phyloP scores from a whole-genome alignment of 2,113 vertebrate genomes.

The Gopherus flavomarginatus region DNA sequence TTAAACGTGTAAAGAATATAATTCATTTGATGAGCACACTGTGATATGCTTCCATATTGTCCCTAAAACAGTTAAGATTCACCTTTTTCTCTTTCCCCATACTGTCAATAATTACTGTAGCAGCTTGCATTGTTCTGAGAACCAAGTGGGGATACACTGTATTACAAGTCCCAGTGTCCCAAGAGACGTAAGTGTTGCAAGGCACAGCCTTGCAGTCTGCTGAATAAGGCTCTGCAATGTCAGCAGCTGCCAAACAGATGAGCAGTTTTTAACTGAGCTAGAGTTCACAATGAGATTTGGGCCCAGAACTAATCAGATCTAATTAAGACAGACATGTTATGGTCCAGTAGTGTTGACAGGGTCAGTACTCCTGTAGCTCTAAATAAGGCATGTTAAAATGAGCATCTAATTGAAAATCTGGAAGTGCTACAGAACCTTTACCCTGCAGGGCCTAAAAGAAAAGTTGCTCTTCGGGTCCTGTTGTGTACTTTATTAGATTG shows the following conservation, averaged over 20 bases:
- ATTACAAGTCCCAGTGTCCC: slow-evolving; percentile 25
- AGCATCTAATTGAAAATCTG: slow-evolving; percentile 87
- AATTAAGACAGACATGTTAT: slow-evolving; percentile 85
- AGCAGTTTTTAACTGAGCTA: slow-evolving; percentile 58
- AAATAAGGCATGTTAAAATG: slow-evolving; percentile 85
- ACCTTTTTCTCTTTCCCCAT: neutral
- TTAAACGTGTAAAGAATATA: accelerated
- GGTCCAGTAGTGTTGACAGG: slow-evolving; percentile 75
- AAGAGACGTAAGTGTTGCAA: slow-evolving; percentile 18
- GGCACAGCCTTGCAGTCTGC: slow-evolving; percentile 21
- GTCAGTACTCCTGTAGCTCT: slow-evolving; percentile 77
- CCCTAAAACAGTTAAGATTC: neutral
- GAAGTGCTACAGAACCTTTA: slow-evolving; percentile 76
- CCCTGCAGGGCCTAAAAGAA: slow-evolving; percentile 58
- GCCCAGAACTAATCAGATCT: slow-evolving; percentile 83
- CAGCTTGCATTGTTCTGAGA: neutral
- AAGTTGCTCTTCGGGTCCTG: slow-evolving; percentile 63
- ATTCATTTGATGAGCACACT: neutral
- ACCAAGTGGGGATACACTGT: neutral
- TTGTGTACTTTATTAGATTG: slow-evolving; percentile 70
- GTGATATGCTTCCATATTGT: neutral
- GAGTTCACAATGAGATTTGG: slow-evolving; percentile 72
- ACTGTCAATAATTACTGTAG: neutral
- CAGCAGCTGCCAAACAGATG: slow-evolving; percentile 79
- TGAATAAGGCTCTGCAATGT: slow-evolving; percentile 47